A percentile compares a stretch with the other conserved stretches of the same genome.
Evolutionary conservation across 2,888 invertebrate species (phyloP).

Genomic region (Pyrgus malvae): DNA sequence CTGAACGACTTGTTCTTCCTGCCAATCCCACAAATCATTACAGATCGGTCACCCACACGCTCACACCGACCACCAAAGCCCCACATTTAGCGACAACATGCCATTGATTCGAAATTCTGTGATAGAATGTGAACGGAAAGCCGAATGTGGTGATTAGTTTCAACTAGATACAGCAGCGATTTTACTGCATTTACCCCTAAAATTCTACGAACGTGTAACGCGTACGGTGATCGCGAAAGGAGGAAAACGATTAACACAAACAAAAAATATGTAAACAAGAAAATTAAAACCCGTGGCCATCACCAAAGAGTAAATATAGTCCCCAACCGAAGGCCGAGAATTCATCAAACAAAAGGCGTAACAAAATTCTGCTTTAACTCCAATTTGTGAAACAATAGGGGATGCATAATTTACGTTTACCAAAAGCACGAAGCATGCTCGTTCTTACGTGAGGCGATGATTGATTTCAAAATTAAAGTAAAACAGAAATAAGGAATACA

Average conservation of each 20-base stretch:
- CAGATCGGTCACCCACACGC: background rate
- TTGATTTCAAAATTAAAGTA: slow-evolving; percentile 13
- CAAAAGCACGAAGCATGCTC: slow-evolving; percentile 26
- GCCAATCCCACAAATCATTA: slow-evolving; percentile 38
- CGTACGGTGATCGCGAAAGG: slow-evolving; percentile 18
- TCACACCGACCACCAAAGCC: slow-evolving; percentile 31
- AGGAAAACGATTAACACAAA: slow-evolving; percentile 47
- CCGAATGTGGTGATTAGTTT: slow-evolving; percentile 22
- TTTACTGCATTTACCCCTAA: slow-evolving; percentile 5
- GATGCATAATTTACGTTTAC: slow-evolving; percentile 5
- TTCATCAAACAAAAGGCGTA: slow-evolving; percentile 67
- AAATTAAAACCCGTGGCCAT: slow-evolving; percentile 66
- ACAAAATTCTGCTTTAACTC: slow-evolving; percentile 14
- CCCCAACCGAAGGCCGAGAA: slow-evolving; percentile 61
- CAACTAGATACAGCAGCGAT: slow-evolving; percentile 7
- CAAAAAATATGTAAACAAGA: slow-evolving; percentile 47
- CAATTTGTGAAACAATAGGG: slow-evolving; percentile 10
- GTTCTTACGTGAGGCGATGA: slow-evolving; percentile 14
- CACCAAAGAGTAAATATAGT: slow-evolving; percentile 52
- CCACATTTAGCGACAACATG: slow-evolving; percentile 24
- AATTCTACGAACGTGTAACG: slow-evolving; percentile 1
- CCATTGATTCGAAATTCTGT: slow-evolving; percentile 27
- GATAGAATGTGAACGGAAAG: slow-evolving; percentile 27
- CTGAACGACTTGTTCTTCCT: slow-evolving; percentile 97
- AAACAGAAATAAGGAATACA: slow-evolving; percentile 6